A percentile compares a stretch with the other conserved stretches of the same genome.
Evolutionary conservation across 2,113 vertebrate genomes (phyloP).

Genomic region (Dryoscopus gambensis): DNA sequence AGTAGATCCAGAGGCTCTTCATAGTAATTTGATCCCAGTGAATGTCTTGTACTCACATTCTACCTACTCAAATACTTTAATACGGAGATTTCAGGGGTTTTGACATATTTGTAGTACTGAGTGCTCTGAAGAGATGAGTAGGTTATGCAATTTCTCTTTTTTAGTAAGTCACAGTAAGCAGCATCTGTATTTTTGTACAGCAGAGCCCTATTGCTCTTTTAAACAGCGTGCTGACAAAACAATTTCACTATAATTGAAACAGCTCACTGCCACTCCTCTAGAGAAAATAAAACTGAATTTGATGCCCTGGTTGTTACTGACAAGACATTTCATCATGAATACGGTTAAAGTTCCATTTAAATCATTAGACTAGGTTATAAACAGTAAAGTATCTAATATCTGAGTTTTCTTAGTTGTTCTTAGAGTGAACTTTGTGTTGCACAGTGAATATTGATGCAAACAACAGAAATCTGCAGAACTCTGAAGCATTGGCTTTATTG

Average conservation of each 20-base stretch:
- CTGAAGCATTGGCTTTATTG: not conserved
- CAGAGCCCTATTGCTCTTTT: not conserved
- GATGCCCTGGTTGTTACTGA: conserved; percentile 15
- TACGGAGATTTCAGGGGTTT: not conserved
- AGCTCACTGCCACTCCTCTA: not conserved
- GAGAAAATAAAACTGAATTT: conserved; percentile 32
- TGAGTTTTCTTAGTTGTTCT: not conserved
- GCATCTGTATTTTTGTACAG: not conserved
- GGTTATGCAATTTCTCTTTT: not conserved
- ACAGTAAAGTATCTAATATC: not conserved
- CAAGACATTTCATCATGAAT: not conserved
- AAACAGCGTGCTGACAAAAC: conserved; percentile 30
- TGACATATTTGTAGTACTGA: not conserved
- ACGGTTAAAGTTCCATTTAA: not conserved
- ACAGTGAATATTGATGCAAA: not conserved
- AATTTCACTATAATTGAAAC: conserved; percentile 9
- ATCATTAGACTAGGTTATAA: not conserved
- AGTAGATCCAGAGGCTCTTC: not conserved
- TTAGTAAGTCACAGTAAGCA: not conserved
- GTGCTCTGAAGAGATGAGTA: not conserved
- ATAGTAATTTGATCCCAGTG: not conserved
- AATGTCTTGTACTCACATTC: not conserved
- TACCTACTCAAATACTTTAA: not conserved
- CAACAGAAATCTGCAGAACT: not conserved
- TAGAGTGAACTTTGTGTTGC: not conserved